These are phyloP conservation scores for Acleris literana DNA, from an alignment of 2,888 invertebrate species.

Conservation along the genomic window DNA sequence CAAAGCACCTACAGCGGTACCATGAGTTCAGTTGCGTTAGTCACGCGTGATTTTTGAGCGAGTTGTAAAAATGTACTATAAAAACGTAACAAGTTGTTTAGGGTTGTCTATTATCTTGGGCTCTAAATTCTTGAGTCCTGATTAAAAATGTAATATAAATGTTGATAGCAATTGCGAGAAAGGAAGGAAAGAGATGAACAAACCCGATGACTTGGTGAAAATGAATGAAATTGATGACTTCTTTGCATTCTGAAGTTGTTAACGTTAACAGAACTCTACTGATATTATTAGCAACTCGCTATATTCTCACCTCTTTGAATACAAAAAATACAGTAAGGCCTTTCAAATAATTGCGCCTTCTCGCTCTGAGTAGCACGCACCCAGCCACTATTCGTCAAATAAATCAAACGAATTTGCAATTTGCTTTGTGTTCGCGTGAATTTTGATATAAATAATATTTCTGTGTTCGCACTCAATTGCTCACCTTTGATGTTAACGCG, in stretches of 20 bases:
- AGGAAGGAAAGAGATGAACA: too few relatives aligned
- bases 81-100: neutral
- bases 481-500: constrained; percentile 24
- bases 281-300: neutral
- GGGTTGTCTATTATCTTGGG: too few relatives aligned
- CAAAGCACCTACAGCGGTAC: constrained; percentile 39
- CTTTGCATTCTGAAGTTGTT: too few relatives aligned
- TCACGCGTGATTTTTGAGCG: neutral
- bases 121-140: too few relatives aligned
- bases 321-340: constrained; percentile 35
- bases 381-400: constrained; percentile 55
- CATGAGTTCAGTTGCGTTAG: neutral
- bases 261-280: too few relatives aligned
- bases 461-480: constrained; percentile 7
- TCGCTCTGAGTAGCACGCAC: constrained; percentile 43
- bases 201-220: too few relatives aligned
- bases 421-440: constrained; percentile 43
- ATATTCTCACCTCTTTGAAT: neutral
- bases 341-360: constrained; percentile 54
- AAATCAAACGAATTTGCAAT: constrained; percentile 61
- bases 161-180: too few relatives aligned
- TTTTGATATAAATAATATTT: constrained; percentile 42
- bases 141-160: too few relatives aligned
- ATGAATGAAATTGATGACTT: too few relatives aligned
- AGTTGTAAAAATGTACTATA: neutral